phyloP scores from a whole-genome alignment of 2,797 vertebrate species.

The Acipenser ruthenus region DNA sequence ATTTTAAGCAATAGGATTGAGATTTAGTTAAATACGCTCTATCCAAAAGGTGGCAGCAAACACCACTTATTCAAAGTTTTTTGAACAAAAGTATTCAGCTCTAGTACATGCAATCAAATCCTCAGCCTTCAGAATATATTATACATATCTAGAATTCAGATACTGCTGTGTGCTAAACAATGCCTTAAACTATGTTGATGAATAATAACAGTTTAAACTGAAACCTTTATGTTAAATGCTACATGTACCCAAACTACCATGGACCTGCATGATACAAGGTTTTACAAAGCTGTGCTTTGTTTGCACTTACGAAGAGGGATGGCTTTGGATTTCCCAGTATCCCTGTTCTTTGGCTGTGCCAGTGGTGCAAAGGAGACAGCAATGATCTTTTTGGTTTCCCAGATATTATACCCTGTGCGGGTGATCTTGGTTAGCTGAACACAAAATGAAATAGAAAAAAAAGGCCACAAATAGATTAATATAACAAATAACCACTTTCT shows the following conservation, averaged over 20 bases:
- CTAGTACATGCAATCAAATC: too few species aligned
- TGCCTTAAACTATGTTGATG: not conserved
- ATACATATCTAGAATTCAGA: too few species aligned
- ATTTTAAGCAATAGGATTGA: too few species aligned
- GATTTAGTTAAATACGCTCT: too few species aligned
- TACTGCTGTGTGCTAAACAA: too few species aligned
- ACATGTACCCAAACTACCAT: not conserved
- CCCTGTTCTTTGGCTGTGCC: conserved; percentile 73
- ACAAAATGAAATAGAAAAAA: not conserved
- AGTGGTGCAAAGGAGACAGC: conserved; percentile 94
- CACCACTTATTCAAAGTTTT: too few species aligned
- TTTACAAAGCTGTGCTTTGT: not conserved
- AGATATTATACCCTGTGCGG: conserved; percentile 74
- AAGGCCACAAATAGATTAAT: not conserved
- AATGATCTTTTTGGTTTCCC: conserved; percentile 96
- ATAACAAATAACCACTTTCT: too few species aligned
- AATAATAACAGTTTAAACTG: not conserved
- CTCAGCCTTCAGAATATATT: too few species aligned
- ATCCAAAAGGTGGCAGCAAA: too few species aligned
- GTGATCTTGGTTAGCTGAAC: conserved; percentile 89
- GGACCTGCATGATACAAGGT: not conserved
- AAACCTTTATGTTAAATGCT: not conserved
- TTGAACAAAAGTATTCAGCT: too few species aligned
- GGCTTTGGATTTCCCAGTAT: conserved; percentile 61
- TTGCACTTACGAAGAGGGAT: conserved; percentile 81